phyloP scores from a whole-genome alignment of 2,797 vertebrate genomes.

The Sebastes jordani region DNA sequence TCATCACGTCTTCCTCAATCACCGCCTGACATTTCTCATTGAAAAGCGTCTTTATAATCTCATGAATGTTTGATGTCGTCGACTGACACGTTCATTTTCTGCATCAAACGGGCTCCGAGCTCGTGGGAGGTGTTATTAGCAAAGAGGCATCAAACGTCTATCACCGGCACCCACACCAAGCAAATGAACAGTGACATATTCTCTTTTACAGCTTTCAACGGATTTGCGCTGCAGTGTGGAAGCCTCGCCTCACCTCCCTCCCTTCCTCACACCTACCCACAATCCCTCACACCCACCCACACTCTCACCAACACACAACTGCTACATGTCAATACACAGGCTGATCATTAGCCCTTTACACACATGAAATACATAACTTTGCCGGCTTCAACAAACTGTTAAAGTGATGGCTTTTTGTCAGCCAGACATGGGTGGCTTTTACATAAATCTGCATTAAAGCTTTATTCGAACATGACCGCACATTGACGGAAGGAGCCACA shows the following conservation, averaged over 20 bases:
- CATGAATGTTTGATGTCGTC: constrained; percentile 1
- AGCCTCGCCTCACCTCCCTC: background rate
- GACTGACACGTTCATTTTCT: constrained; percentile 17
- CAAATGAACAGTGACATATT: constrained; percentile 31
- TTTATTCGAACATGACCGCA: background rate
- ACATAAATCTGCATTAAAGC: background rate
- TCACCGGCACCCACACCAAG: constrained; percentile 31
- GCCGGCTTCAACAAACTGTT: background rate
- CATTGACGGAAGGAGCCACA: background rate
- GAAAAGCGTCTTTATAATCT: background rate
- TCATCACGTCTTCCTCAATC: constrained; percentile 14
- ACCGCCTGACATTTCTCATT: background rate
- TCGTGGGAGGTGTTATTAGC: constrained; percentile 42
- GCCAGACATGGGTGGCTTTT: background rate
- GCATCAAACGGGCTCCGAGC: background rate
- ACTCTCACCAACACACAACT: constrained; percentile 23
- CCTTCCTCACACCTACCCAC: background rate
- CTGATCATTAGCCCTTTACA: background rate
- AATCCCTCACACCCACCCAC: constrained; percentile 19
- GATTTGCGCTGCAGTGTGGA: constrained; percentile 29
- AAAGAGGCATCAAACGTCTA: constrained; percentile 47
- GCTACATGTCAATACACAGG: constrained; percentile 1
- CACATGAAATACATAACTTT: background rate
- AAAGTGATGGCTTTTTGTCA: background rate
- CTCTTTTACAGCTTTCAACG: constrained; percentile 3